phyloP scores from a whole-genome alignment of 2,113 vertebrate genomes.

The Syrrhaptes paradoxus region DNA sequence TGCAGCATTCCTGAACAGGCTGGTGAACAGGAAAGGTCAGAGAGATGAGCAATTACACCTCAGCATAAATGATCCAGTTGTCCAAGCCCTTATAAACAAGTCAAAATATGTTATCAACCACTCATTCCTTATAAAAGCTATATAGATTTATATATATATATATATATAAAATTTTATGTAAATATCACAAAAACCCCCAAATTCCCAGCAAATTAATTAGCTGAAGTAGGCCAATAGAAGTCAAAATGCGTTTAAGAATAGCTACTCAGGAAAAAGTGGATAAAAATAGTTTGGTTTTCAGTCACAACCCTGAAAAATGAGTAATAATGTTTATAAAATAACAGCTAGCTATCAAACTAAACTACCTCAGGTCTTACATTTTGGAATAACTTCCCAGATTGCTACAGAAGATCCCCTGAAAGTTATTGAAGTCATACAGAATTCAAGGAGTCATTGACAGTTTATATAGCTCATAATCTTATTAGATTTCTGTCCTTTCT shows the following conservation, averaged over 20 bases:
- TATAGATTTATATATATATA: too few relatives aligned
- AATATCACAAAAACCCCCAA: not conserved
- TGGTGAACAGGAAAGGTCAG: not conserved
- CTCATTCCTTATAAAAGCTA: not conserved
- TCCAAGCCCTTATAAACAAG: not conserved
- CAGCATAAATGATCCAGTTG: not conserved
- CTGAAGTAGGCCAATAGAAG: not conserved
- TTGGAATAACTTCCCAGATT: not conserved
- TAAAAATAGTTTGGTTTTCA: not conserved
- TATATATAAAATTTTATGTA: not conserved
- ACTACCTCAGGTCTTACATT: not conserved
- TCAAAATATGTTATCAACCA: not conserved
- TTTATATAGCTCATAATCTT: not conserved
- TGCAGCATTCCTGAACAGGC: not conserved
- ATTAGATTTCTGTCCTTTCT: not conserved
- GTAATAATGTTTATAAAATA: not conserved
- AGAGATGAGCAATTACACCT: not conserved
- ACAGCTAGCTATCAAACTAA: not conserved
- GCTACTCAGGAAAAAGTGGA: not conserved
- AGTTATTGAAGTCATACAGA: not conserved
- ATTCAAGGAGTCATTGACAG: not conserved
- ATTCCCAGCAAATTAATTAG: not conserved
- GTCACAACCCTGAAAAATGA: not conserved
- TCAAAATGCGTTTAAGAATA: not conserved
- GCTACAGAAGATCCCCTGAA: not conserved